A percentile compares a stretch with the other conserved stretches of the same genome.
These are phyloP conservation scores for Ephydatia muelleri DNA, from an alignment of 37 sponge, comb jelly and placozoan genomes.

Conservation along the genomic window DNA sequence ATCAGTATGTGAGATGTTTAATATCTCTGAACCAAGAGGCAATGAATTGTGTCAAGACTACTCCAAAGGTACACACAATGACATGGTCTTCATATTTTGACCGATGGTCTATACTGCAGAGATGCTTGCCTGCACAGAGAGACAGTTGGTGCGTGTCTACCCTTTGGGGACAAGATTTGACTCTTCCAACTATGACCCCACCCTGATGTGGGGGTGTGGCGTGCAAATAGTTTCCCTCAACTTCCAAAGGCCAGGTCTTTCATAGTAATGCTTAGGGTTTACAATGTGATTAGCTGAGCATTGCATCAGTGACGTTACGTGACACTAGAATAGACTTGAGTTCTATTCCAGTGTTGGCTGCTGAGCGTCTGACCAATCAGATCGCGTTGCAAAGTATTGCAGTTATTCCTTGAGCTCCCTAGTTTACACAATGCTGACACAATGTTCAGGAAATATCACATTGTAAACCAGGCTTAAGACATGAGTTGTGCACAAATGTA, in stretches of 20 bases:
- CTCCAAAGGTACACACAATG: neutral
- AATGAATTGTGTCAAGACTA: neutral
- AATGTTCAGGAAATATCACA: no score
- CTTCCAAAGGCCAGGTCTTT: slow-evolving; percentile 38
- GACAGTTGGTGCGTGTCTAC: slow-evolving; percentile 27
- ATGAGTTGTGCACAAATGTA: no score
- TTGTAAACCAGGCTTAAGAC: no score
- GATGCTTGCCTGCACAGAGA: slow-evolving; percentile 18
- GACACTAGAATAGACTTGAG: no score
- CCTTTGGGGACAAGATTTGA: slow-evolving; percentile 22
- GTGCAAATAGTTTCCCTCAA: slow-evolving; percentile 47
- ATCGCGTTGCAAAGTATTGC: no score
- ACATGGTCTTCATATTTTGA: neutral
- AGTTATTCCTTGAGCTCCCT: no score
- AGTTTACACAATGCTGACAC: no score
- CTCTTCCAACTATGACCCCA: slow-evolving; percentile 43
- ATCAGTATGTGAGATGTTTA: slow-evolving; percentile 25
- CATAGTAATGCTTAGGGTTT: neutral
- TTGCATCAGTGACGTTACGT: no score
- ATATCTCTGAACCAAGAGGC: slow-evolving; percentile 24
- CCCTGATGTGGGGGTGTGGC: slow-evolving; percentile 32
- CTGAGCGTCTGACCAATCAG: no score
- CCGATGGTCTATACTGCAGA: neutral
- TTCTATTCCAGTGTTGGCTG: no score
- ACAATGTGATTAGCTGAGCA: no score